Evolutionary conservation across 53 echinoderm and acorn worm species (phyloP), one percentile per base, ranked within the genome.

Genomic region (Zoroaster sp.): DNA sequence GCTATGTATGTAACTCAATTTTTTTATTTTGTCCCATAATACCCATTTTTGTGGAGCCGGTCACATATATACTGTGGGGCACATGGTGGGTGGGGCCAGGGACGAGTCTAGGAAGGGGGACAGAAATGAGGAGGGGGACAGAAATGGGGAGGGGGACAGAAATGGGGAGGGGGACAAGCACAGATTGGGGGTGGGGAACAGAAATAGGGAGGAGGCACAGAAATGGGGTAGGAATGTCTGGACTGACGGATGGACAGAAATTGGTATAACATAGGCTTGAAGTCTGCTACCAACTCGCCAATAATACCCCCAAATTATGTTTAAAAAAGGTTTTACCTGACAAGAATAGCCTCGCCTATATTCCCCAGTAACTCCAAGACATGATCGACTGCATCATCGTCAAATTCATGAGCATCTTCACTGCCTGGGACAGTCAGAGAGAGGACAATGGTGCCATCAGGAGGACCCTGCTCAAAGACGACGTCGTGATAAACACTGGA

Each of bases 401-500:
- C 94, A 92, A 97, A 97, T 31, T 96, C 96, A 59, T 71, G 75
- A 28, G 52, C 42, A 35, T 88, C 77, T 9, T 73, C 52, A 1
- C 18, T 15, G 20, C 45, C 32, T 5, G 43, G 81, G 42, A 28
- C 42, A 21, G 81, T 81, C 28, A 97, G 88, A 3, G 95, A 90
- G 4, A 97, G 74, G 46, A 95, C 83, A 28, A 97, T 75, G 15
- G 93, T 97, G 37, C 94, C 88, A 52, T 97, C 95, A 6, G 97
- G 93, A 0, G 97, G 97, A 1, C 97, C 97, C 68, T 96, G 97
- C 90, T 97, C 95, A 74, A 91, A 93, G 74, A 95, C 91, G 35
- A 95, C 92, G 37, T 97, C 97, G 1, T 95, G 93, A 75, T 94
- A 97, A 71, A 97, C 77, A 23, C 47, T 36, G 46, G 89, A 87